Evolutionary conservation across 2,888 invertebrate genomes (phyloP), one percentile per base, ranked within the genome.

Genomic region (Tortricodes alternella): DNA sequence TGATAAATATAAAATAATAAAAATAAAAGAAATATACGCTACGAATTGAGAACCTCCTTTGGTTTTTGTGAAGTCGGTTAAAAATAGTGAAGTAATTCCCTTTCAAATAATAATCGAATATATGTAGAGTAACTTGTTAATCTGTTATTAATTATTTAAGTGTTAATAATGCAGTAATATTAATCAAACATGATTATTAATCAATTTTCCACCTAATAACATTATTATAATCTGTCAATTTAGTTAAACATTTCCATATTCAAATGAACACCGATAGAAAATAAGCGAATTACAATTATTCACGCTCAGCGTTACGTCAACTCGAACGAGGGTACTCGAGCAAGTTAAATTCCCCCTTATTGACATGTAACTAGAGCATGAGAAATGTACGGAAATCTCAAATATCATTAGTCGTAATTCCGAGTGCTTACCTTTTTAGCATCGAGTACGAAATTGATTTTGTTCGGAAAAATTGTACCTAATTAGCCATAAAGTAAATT

Each of bases 211-310:
- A 21, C 13, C 1, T 2, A 34, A 7, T 0, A 15, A 1, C 13
- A 1, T 34, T 13, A 34, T 19, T 23, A 23, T 13, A 11, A 1
- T 21, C 1, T 0, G 0, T 9, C 4, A 50, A 41, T 50, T 23
- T 39, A n/a, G 19, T 39, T 11, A 11, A 9, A 6, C 23, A 35
- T 44, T 35, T 38, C 11, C 38, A 53, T 53, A 18, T 46, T 46
- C 9, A 29, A 46, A 38, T 53, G 29, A 38, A 53, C 23, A 15
- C 19, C 32, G 32, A 23, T 46, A 53, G 38, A 53, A 53, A 46
- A 46, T 53, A 46, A 53, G n/a, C 18, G 23, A 46, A 46, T 53
- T 19, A 43, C 23, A 46, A 39, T 53, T 34, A 46, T 39, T 32
- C 23, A 29, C 53, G 53, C 46, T 29, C 38, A 13, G 39, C 29